Evolutionary conservation across 2,888 invertebrate species (phyloP).

Genomic region (Stenoptilia bipunctidactyla): DNA sequence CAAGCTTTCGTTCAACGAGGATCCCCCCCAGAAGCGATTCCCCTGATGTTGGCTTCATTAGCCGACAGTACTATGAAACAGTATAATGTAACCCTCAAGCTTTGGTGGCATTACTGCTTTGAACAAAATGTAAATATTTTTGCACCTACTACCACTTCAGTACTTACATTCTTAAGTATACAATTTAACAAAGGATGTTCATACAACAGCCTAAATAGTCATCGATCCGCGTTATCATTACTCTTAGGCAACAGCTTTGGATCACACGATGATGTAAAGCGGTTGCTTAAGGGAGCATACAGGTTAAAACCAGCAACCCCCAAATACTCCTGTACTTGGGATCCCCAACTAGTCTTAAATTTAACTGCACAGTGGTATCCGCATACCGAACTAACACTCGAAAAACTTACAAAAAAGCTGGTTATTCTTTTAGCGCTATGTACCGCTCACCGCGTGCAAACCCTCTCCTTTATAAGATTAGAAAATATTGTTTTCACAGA

Average conservation of each 20-base stretch:
- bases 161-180: slow-evolving; percentile 5
- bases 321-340: slow-evolving; percentile 16
- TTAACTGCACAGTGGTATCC: slow-evolving; percentile 5
- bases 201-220: slow-evolving; percentile 5
- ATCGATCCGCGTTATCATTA: slow-evolving; percentile 11
- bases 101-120: slow-evolving; percentile 3
- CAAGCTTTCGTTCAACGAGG: slow-evolving; percentile 7
- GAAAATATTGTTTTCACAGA: background rate
- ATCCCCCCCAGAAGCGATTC: background rate
- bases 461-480: background rate
- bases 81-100: slow-evolving; percentile 5
- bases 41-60: slow-evolving; percentile 9
- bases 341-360: slow-evolving; percentile 6
- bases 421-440: slow-evolving; percentile 11
- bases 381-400: slow-evolving; percentile 1
- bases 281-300: slow-evolving; percentile 11
- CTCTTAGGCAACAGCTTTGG: slow-evolving; percentile 4
- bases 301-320: slow-evolving; percentile 13
- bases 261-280: slow-evolving; percentile 4
- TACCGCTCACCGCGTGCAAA: background rate
- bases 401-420: slow-evolving; percentile 1
- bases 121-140: background rate
- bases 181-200: slow-evolving; percentile 7
- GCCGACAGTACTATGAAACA: slow-evolving; percentile 6
- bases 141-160: background rate